Conservation (phyloP, 1,140 invertebrate genomes). For the Listronotus bonariensis region DNA sequence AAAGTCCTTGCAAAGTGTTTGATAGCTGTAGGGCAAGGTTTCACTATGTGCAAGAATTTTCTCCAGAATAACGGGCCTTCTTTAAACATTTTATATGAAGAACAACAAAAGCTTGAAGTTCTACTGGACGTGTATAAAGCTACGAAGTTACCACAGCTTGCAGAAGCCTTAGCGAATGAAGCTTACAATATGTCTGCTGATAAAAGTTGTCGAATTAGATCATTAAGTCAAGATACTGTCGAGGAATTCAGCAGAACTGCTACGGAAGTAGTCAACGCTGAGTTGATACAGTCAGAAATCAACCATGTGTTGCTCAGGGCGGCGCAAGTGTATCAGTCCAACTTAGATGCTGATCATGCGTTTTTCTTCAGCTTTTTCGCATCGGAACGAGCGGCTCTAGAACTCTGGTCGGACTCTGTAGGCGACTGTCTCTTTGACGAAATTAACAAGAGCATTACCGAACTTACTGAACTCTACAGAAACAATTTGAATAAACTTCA, state of each 20-base stretch:
- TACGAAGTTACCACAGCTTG: slow-evolving; percentile 69
- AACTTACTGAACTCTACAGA: slow-evolving; percentile 69
- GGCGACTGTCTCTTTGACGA: slow-evolving; percentile 69
- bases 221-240: slow-evolving; percentile 59
- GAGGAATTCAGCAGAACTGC: slow-evolving; percentile 71
- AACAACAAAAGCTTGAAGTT: slow-evolving; percentile 65
- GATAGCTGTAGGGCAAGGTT: slow-evolving; percentile 41
- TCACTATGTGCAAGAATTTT: slow-evolving; percentile 48
- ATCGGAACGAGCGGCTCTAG: slow-evolving; percentile 66
- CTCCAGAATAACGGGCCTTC: slow-evolving; percentile 51
- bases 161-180: slow-evolving; percentile 67
- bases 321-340: slow-evolving; percentile 65
- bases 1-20: slow-evolving; percentile 63
- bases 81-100: slow-evolving; percentile 63
- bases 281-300: slow-evolving; percentile 74
- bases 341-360: slow-evolving; percentile 55
- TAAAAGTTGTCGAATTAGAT: slow-evolving; percentile 48
- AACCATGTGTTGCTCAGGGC: slow-evolving; percentile 70
- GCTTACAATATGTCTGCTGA: slow-evolving; percentile 63
- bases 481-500: slow-evolving; percentile 60
- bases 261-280: slow-evolving; percentile 70
- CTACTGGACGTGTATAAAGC: slow-evolving; percentile 68
- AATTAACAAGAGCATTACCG: slow-evolving; percentile 69
- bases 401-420: slow-evolving; percentile 72
- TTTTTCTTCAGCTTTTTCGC: slow-evolving; percentile 63